A percentile compares a stretch with the other conserved stretches of the same genome.
These are phyloP conservation scores for Halichoerus grypus DNA, from an alignment of 2,113 vertebrate genomes.

Conservation along the genomic window DNA sequence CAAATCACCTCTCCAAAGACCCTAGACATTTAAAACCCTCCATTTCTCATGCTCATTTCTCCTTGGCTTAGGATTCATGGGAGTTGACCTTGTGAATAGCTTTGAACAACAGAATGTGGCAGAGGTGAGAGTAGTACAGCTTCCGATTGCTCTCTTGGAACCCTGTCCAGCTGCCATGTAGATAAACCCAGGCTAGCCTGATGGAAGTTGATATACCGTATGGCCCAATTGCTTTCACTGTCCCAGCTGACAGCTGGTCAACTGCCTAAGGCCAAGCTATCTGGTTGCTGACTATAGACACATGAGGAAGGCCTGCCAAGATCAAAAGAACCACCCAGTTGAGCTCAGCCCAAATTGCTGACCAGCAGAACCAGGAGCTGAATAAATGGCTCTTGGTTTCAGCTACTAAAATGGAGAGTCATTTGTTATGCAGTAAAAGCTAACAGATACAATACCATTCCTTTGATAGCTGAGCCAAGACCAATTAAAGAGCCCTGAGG, in stretches of 20 bases:
- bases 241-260: background rate
- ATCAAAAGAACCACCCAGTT: background rate
- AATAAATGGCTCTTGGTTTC: background rate
- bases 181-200: background rate
- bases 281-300: background rate
- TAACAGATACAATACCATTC: background rate
- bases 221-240: background rate
- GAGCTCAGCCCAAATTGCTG: background rate
- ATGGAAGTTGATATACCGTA: background rate
- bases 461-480: background rate
- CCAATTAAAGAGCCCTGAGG: background rate
- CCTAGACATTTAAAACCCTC: background rate
- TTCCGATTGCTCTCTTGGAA: background rate
- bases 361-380: background rate
- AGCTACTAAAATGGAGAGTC: background rate
- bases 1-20: background rate
- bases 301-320: background rate
- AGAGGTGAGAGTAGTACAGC: background rate
- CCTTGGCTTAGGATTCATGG: background rate
- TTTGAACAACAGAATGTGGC: background rate
- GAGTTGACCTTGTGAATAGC: background rate
- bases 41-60: background rate
- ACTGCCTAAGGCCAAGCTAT: background rate
- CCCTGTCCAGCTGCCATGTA: background rate
- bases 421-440: conserved; percentile 43